phyloP scores from a whole-genome alignment of 2,888 invertebrate species.

The Trachelus troglodyta region DNA sequence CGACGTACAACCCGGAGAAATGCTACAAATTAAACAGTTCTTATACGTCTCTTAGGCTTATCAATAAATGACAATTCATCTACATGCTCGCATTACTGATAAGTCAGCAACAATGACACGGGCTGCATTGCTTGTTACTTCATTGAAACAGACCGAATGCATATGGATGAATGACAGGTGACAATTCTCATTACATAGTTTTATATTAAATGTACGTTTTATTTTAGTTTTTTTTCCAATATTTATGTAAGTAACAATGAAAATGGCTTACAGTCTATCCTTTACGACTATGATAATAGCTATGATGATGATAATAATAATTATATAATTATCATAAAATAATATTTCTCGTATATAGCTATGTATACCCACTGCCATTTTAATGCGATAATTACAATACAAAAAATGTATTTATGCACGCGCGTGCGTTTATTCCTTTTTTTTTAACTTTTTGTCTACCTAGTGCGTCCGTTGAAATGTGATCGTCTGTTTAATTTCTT shows the following conservation, averaged over 20 bases:
- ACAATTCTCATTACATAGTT: neutral
- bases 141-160: no score
- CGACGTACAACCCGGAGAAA: no score
- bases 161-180: no score
- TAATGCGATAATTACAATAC: constrained; percentile 31
- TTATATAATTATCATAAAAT: constrained; percentile 51
- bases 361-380: constrained; percentile 58
- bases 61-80: no score
- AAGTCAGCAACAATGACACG: no score
- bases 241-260: constrained; percentile 67
- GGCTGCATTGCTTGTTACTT: no score
- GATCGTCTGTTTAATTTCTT: no score
- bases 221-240: constrained; percentile 60
- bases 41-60: no score
- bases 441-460: constrained; percentile 22
- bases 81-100: no score
- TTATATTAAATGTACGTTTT: constrained; percentile 65
- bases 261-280: constrained; percentile 62
- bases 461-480: no score
- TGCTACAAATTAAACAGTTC: no score
- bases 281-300: constrained; percentile 58
- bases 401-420: neutral
- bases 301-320: constrained; percentile 48
- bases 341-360: constrained; percentile 55
- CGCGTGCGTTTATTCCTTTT: constrained; percentile 20